These are phyloP conservation scores for Hoplodrina blanda DNA, from an alignment of 2,888 invertebrate species.

Conservation along the genomic window DNA sequence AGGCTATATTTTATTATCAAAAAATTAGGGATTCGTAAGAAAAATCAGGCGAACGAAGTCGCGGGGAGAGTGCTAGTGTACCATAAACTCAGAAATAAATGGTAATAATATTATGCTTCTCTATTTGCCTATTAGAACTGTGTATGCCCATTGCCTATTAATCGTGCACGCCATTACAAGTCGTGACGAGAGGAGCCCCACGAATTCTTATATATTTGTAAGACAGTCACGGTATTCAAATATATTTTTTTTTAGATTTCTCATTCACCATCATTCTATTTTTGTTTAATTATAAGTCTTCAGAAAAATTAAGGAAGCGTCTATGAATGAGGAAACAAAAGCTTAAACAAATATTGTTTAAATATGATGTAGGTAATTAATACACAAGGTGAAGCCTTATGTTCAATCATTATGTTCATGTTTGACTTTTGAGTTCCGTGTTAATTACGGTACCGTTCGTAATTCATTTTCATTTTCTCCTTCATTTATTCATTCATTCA, in stretches of 20 bases:
- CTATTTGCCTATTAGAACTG: constrained; percentile 48
- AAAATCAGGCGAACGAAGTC: too few relatives aligned
- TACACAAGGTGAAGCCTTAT: constrained; percentile 19
- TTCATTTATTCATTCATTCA: too few relatives aligned
- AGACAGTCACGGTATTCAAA: constrained; percentile 51
- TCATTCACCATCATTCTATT: constrained; percentile 32
- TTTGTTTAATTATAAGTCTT: constrained; percentile 44
- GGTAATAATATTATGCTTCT: neutral
- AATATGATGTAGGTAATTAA: constrained; percentile 20
- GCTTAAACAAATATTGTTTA: constrained; percentile 17
- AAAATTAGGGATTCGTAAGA: too few relatives aligned
- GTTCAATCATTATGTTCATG: neutral
- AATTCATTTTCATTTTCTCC: neutral
- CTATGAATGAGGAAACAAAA: constrained; percentile 52
- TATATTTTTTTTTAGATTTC: constrained; percentile 32
- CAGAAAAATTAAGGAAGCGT: constrained; percentile 56
- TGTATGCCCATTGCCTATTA: constrained; percentile 36
- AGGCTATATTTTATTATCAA: too few relatives aligned
- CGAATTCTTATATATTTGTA: constrained; percentile 40
- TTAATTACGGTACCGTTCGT: neutral
- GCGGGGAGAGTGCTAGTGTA: neutral
- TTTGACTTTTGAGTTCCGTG: constrained; percentile 7
- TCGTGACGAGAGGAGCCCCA: constrained; percentile 56
- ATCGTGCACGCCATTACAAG: constrained; percentile 48
- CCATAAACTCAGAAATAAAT: neutral